These are phyloP conservation scores for Dascillus cervinus DNA, from an alignment of 2,888 invertebrate species.

Conservation along the genomic window DNA sequence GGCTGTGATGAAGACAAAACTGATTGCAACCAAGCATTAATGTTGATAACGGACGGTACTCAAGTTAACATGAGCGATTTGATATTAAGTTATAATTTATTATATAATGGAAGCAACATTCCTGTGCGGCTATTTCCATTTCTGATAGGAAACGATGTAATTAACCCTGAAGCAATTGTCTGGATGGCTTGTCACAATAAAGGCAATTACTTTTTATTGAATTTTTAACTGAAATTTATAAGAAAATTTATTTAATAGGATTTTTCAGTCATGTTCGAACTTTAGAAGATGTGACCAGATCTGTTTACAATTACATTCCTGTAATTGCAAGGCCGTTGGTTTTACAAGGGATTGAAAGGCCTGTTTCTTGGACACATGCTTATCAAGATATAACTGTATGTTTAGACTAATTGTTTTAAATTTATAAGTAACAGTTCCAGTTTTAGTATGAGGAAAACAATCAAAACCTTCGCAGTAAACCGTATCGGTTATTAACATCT, in stretches of 20 bases:
- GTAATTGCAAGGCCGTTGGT: conserved; percentile 85
- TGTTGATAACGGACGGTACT: conserved; percentile 94
- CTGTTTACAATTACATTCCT: conserved; percentile 92
- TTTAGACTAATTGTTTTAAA: too few relatives aligned
- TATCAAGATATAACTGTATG: conserved; percentile 79
- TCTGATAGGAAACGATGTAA: conserved; percentile 88
- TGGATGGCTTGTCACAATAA: conserved; percentile 95
- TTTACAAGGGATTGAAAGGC: conserved; percentile 64
- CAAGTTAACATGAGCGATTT: conserved; percentile 81
- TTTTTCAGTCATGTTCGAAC: conserved; percentile 91
- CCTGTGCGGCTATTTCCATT: conserved; percentile 94
- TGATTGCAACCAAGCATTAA: conserved; percentile 89
- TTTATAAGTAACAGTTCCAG: too few relatives aligned
- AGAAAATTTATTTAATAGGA: conserved; percentile 50
- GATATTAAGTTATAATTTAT: conserved; percentile 73
- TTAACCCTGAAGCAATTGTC: conserved; percentile 79
- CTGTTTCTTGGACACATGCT: conserved; percentile 91
- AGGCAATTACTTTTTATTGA: conserved; percentile 49
- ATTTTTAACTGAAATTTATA: background rate
- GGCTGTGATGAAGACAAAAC: conserved; percentile 46
- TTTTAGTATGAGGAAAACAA: too few relatives aligned
- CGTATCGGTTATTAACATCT: conserved; percentile 74
- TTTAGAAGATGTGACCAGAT: conserved; percentile 91
- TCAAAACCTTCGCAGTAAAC: conserved; percentile 39
- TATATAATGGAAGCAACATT: conserved; percentile 58